These are phyloP conservation scores for Taurulus bubalis DNA, from an alignment of 2,113 vertebrate genomes.

Conservation along the genomic window DNA sequence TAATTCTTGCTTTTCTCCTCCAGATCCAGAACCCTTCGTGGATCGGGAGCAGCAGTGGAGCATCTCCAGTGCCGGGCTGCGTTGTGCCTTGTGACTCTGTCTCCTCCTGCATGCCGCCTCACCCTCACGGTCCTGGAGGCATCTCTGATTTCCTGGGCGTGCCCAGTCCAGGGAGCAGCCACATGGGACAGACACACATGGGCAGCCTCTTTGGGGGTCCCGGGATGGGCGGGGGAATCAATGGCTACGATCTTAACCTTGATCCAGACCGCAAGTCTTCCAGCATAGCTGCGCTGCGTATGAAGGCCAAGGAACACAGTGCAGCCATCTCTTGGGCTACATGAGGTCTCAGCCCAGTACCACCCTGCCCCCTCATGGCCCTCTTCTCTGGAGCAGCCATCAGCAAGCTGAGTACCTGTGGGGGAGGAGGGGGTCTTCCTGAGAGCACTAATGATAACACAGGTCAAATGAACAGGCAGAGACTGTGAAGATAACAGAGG, in stretches of 20 bases:
- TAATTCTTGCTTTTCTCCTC: slow-evolving; percentile 6
- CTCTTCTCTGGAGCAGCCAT: slow-evolving; percentile 52
- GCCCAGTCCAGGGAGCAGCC: slow-evolving; percentile 85
- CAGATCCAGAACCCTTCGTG: slow-evolving; percentile 97
- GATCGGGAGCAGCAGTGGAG: slow-evolving; percentile 89
- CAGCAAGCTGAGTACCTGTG: slow-evolving; percentile 42
- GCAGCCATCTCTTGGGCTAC: slow-evolving; percentile 97
- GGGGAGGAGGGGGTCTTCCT: slow-evolving; percentile 62
- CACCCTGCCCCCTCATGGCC: slow-evolving; percentile 40
- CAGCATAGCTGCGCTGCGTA: slow-evolving; percentile 94
- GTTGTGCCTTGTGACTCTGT: slow-evolving; percentile 94
- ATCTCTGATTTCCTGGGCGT: slow-evolving; percentile 93
- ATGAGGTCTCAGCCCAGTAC: slow-evolving; percentile 82
- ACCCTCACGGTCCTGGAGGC: slow-evolving; percentile 86
- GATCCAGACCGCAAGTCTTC: slow-evolving; percentile 97
- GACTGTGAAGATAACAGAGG: slow-evolving; percentile 70
- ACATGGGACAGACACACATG: slow-evolving; percentile 97
- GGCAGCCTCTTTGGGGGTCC: slow-evolving; percentile 90
- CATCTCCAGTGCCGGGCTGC: slow-evolving; percentile 92
- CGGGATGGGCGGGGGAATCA: slow-evolving; percentile 89
- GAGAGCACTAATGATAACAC: slow-evolving; percentile 78
- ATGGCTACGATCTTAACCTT: slow-evolving; percentile 92
- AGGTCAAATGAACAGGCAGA: slow-evolving; percentile 73
- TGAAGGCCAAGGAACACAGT: slow-evolving; percentile 99
- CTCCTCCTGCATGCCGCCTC: slow-evolving; percentile 94